Evolutionary conservation across 1,140 invertebrate species (phyloP).

Genomic region (Thalassaphorura encarpata): DNA sequence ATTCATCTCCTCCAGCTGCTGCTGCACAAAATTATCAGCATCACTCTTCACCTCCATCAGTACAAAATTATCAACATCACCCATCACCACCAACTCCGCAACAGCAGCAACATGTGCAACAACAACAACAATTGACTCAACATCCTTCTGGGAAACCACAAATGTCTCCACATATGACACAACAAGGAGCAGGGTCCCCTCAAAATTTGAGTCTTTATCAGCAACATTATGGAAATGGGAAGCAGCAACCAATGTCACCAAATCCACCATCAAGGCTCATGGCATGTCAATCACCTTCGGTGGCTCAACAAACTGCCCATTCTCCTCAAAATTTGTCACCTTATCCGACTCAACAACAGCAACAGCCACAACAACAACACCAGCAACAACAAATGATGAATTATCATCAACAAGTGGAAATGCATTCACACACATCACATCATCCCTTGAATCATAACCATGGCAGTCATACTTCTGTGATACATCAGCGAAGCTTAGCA

Average conservation of each 20-base stretch:
- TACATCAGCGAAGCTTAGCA: slow-evolving; percentile 24
- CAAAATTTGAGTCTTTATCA: slow-evolving; percentile 40
- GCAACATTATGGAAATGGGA: slow-evolving; percentile 40
- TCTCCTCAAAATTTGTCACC: slow-evolving; percentile 33
- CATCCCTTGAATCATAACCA: slow-evolving; percentile 2
- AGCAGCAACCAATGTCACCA: slow-evolving; percentile 29
- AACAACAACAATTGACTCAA: slow-evolving; percentile 45
- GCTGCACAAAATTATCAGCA: slow-evolving; percentile 20
- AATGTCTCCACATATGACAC: not conserved
- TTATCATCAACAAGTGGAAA: slow-evolving; percentile 31
- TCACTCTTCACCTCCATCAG: slow-evolving; percentile 29
- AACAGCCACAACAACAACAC: slow-evolving; percentile 36
- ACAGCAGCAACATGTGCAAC: slow-evolving; percentile 44
- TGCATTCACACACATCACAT: slow-evolving; percentile 24
- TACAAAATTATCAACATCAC: slow-evolving; percentile 29
- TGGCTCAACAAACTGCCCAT: slow-evolving; percentile 36
- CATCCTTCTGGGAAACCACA: slow-evolving; percentile 40
- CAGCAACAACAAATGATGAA: slow-evolving; percentile 36
- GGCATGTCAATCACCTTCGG: slow-evolving; percentile 33
- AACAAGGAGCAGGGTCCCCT: not conserved
- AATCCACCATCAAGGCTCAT: slow-evolving; percentile 29
- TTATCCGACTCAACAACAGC: slow-evolving; percentile 35
- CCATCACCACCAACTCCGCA: slow-evolving; percentile 33
- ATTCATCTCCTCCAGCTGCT: slow-evolving; percentile 11
- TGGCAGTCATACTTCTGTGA: slow-evolving; percentile 9